Evolutionary conservation across 92 coral and sea anemone species (phyloP).

Genomic region (Zoanthus gigantus): DNA sequence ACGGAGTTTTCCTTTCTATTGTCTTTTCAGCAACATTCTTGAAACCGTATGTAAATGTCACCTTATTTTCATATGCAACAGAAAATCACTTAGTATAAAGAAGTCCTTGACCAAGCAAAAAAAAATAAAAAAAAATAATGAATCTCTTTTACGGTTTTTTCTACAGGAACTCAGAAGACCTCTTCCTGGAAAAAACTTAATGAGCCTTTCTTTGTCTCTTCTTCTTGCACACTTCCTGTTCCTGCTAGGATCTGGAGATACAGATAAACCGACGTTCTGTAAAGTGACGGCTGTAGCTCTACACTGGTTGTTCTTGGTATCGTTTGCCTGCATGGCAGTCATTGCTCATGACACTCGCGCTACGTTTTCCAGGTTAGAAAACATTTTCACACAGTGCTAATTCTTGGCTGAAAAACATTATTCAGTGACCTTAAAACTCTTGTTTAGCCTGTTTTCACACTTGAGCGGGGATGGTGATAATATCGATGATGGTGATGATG

Average conservation of each 20-base stretch:
- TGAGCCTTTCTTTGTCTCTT: slow-evolving; percentile 86
- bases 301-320: slow-evolving; percentile 86
- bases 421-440: too few species aligned
- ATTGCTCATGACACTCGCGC: slow-evolving; percentile 89
- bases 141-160: not conserved
- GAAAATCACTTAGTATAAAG: too few species aligned
- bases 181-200: slow-evolving; percentile 95
- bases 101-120: too few species aligned
- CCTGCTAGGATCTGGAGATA: slow-evolving; percentile 83
- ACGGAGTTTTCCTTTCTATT: too few species aligned
- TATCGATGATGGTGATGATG: too few species aligned
- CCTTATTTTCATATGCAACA: not conserved
- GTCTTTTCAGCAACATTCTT: too few species aligned
- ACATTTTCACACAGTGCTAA: too few species aligned
- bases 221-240: slow-evolving; percentile 84
- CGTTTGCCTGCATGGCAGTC: slow-evolving; percentile 86
- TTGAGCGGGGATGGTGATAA: too few species aligned
- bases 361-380: slow-evolving; percentile 32
- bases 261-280: slow-evolving; percentile 81
- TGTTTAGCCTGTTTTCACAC: too few species aligned
- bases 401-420: too few species aligned
- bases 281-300: slow-evolving; percentile 66
- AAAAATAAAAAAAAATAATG: not conserved
- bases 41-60: too few species aligned
- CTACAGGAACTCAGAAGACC: slow-evolving; percentile 78